Evolutionary conservation across 2,797 vertebrate species (phyloP).

Genomic region (Peromyscus melanophrys): DNA sequence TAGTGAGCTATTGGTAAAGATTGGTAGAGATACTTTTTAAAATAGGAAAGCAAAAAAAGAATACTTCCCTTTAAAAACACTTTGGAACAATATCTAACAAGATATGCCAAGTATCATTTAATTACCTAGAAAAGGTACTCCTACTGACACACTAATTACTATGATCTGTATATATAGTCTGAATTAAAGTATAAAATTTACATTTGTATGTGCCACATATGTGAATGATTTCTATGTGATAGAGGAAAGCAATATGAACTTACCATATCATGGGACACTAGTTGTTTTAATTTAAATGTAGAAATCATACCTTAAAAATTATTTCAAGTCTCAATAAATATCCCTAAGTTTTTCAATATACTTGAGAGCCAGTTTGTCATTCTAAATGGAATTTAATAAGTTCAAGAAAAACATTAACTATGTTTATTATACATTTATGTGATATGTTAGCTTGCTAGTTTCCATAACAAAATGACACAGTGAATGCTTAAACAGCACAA

Average conservation of each 20-base stretch:
- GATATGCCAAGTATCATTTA: not conserved
- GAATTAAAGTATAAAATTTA: conserved; percentile 55
- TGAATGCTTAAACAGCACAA: not conserved
- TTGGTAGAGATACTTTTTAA: not conserved
- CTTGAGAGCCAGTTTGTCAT: not conserved
- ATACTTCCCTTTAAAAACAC: not conserved
- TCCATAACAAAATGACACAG: not conserved
- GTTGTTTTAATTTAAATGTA: not conserved
- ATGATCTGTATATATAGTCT: not conserved
- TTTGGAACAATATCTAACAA: not conserved
- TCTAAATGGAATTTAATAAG: not conserved
- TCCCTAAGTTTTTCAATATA: not conserved
- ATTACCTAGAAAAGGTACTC: not conserved
- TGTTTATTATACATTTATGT: not conserved
- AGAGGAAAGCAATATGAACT: not conserved
- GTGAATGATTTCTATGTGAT: not conserved
- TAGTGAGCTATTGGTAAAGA: not conserved
- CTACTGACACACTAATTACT: not conserved
- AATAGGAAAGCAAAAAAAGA: not conserved
- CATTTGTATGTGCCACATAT: not conserved
- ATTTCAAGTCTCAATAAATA: not conserved
- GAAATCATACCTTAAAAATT: not conserved
- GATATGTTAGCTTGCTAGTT: not conserved
- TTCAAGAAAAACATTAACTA: not conserved
- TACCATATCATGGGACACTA: not conserved